Evolutionary conservation across 37 sponge, comb jelly and placozoan genomes (phyloP), one percentile per base, ranked within the genome.

Genomic region (Chondrilla cf. caribensis): DNA sequence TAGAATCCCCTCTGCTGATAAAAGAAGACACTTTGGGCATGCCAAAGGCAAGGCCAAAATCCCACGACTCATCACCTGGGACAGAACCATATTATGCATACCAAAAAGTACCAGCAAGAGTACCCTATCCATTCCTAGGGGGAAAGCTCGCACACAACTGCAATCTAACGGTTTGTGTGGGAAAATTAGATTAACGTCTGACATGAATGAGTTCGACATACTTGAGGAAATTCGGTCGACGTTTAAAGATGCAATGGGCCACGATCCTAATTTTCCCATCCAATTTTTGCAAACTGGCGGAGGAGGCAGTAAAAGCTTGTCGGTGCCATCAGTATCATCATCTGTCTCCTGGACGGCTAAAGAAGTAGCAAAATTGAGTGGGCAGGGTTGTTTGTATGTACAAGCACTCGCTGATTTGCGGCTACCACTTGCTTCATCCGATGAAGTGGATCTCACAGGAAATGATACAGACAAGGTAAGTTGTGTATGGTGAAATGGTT

Each of bases 231-330:
- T 88, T 2, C 41, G 80, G 18, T 88, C 88, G 9, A 83, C 78
- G 0, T 88, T 88, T 79, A 18, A 66, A 25, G 37, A 59, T 17
- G 67, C 88, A 58, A 88, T 88, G 88, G 71, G 79, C 3, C 40
- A 64, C 18, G 54, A 71, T 28, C 7, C 24, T 15, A 51, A 79
- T 32, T 88, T 88, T 54, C 84, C 80, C 19, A 83, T 88, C 58
- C 29, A 11, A 2, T 88, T 71, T 35, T 79, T 83, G 14, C 88
- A 83, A 70, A 21, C 88, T 19, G 60, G 68, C 9, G 88, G 88
- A 26, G 59, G 68, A 40, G 88, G 88, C 0, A 35, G 32, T 5
- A 82, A 80, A 36, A 41, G 79, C 9, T 43, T 87, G 44, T 60
- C 79, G 3, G 44, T 68, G 6, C 88, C 88, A 22, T 68, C 80